Conservation (phyloP, 2,113 vertebrate species). For the Dolichallabes microphthalmus region DNA sequence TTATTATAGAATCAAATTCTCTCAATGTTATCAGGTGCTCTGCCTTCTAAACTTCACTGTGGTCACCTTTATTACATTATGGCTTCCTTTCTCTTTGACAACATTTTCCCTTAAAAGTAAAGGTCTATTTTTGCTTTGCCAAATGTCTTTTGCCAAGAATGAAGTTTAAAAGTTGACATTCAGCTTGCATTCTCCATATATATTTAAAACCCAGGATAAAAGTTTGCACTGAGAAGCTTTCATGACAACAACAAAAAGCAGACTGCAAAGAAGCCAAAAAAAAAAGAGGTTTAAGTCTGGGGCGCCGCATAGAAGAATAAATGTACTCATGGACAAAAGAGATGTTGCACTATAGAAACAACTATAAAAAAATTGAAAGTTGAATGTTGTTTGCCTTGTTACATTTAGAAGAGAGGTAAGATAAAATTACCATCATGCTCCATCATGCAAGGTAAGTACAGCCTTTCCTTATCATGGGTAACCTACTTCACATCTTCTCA, state of each 20-base stretch:
- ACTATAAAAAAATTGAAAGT: no score
- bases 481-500: no score
- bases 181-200: background rate
- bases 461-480: no score
- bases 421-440: no score
- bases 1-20: background rate
- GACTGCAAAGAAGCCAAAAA: background rate
- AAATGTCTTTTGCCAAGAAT: background rate
- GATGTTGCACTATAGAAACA: no score
- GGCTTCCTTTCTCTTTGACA: background rate
- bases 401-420: no score
- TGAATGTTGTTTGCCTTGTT: no score
- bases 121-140: background rate
- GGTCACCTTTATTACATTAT: background rate
- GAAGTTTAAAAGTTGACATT: background rate
- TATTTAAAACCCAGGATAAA: background rate
- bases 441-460: no score
- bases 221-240: background rate
- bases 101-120: background rate
- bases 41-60: background rate
- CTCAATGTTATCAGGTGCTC: background rate
- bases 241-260: background rate
- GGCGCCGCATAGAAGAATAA: background rate
- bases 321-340: background rate
- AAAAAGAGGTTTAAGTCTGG: background rate